These are phyloP conservation scores for Crypturellus tataupa DNA, from an alignment of 2,797 vertebrate species.

Conservation along the genomic window DNA sequence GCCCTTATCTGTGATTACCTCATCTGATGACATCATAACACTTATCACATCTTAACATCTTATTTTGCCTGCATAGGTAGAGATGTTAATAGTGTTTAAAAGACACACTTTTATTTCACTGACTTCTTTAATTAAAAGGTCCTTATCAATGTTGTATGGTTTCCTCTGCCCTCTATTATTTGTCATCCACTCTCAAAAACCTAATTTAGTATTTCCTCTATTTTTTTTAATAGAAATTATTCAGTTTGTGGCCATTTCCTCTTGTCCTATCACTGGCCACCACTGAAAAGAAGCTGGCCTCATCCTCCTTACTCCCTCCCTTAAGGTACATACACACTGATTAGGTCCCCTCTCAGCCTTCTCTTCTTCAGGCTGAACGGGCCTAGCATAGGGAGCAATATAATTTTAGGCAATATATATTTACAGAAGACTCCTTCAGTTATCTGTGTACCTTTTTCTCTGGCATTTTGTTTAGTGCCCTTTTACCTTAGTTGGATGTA, in stretches of 20 bases:
- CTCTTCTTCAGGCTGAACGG: too few relatives aligned
- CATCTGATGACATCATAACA: background rate
- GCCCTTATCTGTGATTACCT: background rate
- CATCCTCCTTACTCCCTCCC: too few relatives aligned
- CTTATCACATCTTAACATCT: background rate
- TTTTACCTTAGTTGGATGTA: background rate
- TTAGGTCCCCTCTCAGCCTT: too few relatives aligned
- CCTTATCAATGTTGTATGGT: background rate
- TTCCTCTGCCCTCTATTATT: background rate
- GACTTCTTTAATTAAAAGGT: background rate
- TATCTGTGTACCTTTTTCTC: accelerated
- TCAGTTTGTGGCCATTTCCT: too few relatives aligned
- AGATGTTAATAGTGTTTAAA: background rate
- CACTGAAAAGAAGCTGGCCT: too few relatives aligned
- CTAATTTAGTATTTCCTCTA: background rate
- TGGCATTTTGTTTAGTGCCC: background rate
- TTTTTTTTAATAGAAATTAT: background rate
- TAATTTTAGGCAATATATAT: background rate
- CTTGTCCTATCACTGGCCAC: too few relatives aligned
- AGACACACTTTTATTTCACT: background rate
- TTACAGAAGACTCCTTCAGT: background rate
- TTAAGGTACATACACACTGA: too few relatives aligned
- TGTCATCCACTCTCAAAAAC: background rate
- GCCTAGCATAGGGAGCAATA: background rate
- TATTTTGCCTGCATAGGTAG: background rate